phyloP scores from a whole-genome alignment of 1,140 invertebrate species.

The Drosophila insularis region DNA sequence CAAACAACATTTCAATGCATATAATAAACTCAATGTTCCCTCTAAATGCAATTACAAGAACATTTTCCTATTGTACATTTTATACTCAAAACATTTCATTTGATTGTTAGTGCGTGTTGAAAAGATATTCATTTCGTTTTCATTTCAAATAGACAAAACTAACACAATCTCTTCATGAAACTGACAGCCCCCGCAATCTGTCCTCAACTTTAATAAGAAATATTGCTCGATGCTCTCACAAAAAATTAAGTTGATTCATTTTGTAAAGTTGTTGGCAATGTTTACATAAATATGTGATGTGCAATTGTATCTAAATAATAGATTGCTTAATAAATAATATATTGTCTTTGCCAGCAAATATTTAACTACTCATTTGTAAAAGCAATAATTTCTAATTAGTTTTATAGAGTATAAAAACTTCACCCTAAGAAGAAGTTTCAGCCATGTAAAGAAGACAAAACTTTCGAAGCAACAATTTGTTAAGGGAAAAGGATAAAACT shows the following conservation, averaged over 20 bases:
- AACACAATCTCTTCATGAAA: not conserved
- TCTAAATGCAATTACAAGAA: not conserved
- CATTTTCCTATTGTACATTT: not conserved
- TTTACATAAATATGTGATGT: no score
- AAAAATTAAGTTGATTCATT: not conserved
- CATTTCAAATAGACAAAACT: not conserved
- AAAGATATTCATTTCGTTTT: slow-evolving; percentile 7
- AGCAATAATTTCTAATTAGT: no score
- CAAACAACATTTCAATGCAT: not conserved
- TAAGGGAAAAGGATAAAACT: not conserved
- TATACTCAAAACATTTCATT: not conserved
- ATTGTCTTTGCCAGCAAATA: no score
- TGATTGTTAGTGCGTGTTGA: not conserved
- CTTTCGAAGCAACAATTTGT: slow-evolving; percentile 20
- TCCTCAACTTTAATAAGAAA: not conserved
- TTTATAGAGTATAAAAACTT: slow-evolving; percentile 15
- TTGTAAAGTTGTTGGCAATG: not conserved
- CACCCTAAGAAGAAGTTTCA: not conserved
- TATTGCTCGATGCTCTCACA: not conserved
- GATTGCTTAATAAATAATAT: no score
- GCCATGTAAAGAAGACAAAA: slow-evolving; percentile 27
- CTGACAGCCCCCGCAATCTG: not conserved
- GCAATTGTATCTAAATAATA: no score
- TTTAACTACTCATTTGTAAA: no score
- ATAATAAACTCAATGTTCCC: not conserved